phyloP scores from a whole-genome alignment of 2,797 vertebrate species.

The Sus cebifrons region DNA sequence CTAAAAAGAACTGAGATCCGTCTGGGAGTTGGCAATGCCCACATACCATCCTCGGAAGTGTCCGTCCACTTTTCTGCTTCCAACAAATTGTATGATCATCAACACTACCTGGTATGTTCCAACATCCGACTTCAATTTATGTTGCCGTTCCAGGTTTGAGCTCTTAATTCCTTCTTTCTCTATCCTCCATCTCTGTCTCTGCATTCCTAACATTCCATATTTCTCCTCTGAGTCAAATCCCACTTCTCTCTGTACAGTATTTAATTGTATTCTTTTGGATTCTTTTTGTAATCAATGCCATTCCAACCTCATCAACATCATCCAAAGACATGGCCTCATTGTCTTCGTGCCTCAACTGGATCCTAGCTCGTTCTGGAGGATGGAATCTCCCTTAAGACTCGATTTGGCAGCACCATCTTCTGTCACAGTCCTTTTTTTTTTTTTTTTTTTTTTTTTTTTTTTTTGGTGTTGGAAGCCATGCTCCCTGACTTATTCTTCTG shows the following conservation, averaged over 20 bases:
- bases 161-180: neutral
- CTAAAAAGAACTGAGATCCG: neutral
- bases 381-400: neutral
- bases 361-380: neutral
- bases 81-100: neutral
- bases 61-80: neutral
- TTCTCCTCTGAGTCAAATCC: neutral
- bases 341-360: neutral
- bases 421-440: neutral
- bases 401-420: neutral
- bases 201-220: neutral
- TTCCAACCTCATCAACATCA: neutral
- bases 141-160: neutral
- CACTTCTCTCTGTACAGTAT: neutral
- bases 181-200: neutral
- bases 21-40: neutral
- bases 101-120: neutral
- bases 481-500: neutral
- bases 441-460: neutral
- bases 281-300: neutral
- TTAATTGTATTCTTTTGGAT: neutral
- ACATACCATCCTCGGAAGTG: neutral
- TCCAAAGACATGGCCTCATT: neutral
- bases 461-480: neutral
- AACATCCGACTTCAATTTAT: neutral